Evolutionary conservation across 1,140 invertebrate genomes (phyloP).

Genomic region (Pinna nobilis): DNA sequence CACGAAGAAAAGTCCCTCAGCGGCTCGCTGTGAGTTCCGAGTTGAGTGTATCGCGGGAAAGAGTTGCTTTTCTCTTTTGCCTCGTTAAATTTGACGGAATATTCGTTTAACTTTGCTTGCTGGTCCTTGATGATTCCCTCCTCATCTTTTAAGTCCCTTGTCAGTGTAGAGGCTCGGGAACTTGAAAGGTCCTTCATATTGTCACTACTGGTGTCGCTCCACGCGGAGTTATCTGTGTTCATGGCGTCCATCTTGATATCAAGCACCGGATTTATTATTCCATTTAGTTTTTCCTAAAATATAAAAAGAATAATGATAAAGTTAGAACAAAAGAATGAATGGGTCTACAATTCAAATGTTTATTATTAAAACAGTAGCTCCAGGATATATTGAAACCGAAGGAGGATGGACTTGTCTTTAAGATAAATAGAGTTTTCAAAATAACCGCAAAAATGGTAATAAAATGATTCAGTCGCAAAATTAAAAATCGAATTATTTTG

Average conservation of each 20-base stretch:
- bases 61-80: background rate
- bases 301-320: constrained; percentile 5
- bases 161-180: constrained; percentile 39
- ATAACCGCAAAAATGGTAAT: too few relatives aligned
- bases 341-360: too few relatives aligned
- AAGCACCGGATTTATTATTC: constrained; percentile 55
- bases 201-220: constrained; percentile 54
- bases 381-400: too few relatives aligned
- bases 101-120: background rate
- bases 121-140: too few relatives aligned
- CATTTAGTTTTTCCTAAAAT: constrained; percentile 31
- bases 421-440: too few relatives aligned
- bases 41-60: background rate
- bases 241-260: constrained; percentile 38
- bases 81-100: background rate
- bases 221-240: constrained; percentile 34
- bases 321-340: too few relatives aligned
- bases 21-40: background rate
- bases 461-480: too few relatives aligned
- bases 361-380: too few relatives aligned
- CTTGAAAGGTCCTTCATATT: constrained; percentile 48
- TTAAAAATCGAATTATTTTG: too few relatives aligned
- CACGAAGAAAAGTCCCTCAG: background rate
- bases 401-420: too few relatives aligned
- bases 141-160: constrained; percentile 17